Conservation (phyloP, 2,113 vertebrate species). For the Melozone crissalis region DNA sequence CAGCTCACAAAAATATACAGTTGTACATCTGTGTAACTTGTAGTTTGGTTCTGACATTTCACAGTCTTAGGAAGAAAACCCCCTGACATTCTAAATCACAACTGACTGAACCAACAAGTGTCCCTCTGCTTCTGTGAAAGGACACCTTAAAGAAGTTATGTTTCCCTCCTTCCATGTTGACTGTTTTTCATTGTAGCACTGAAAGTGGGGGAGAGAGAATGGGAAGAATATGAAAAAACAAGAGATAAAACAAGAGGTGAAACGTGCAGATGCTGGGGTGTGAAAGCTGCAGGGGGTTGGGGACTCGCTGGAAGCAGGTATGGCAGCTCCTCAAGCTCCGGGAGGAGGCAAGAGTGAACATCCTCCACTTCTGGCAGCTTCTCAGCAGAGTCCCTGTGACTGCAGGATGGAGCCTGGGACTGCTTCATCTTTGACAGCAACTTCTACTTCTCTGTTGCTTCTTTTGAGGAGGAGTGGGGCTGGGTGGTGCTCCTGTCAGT, state of each 20-base stretch:
- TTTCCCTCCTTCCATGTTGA: not conserved
- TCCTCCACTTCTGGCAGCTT: rapidly evolving
- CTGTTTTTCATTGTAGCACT: not conserved
- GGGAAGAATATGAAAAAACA: not conserved
- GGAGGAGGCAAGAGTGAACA: not conserved
- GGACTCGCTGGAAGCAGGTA: not conserved
- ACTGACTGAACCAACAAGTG: not conserved
- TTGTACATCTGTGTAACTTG: rapidly evolving
- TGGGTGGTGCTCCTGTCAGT: not conserved
- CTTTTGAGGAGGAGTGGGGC: not conserved
- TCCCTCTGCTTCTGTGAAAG: not conserved
- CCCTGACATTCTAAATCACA: not conserved
- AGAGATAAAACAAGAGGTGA: not conserved
- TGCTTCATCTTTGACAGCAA: not conserved
- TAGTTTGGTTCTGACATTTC: not conserved
- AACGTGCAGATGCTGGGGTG: too few relatives aligned
- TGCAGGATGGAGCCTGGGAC: not conserved
- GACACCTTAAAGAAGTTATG: not conserved
- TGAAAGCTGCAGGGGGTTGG: not conserved
- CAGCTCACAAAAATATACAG: not conserved
- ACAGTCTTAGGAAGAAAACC: not conserved
- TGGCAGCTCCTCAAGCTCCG: not conserved
- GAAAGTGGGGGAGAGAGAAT: not conserved
- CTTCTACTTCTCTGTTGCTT: not conserved
- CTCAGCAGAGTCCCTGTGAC: not conserved